Evolutionary conservation across 2,888 invertebrate genomes (phyloP).

Genomic region (Brassicogethes aeneus): DNA sequence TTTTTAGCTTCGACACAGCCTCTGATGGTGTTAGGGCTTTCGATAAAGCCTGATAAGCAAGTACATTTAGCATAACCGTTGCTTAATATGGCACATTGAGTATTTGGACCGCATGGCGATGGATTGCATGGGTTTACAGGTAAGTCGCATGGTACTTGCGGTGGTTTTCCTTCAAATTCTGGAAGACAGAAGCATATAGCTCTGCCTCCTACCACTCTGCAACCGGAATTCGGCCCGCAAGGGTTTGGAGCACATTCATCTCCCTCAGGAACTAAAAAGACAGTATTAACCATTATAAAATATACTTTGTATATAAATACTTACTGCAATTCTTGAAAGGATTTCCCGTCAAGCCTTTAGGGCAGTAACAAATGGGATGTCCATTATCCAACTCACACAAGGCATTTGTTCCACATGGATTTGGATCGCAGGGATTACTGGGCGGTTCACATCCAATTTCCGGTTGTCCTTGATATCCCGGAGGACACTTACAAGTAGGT

Average conservation of each 20-base stretch:
- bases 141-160: slow-evolving; percentile 57
- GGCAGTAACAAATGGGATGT: slow-evolving; percentile 82
- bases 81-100: slow-evolving; percentile 66
- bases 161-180: slow-evolving; percentile 80
- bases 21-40: slow-evolving; percentile 79
- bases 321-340: slow-evolving; percentile 85
- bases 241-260: slow-evolving; percentile 75
- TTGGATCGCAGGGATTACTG: slow-evolving; percentile 70
- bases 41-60: slow-evolving; percentile 71
- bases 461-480: slow-evolving; percentile 75
- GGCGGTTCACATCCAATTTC: slow-evolving; percentile 61
- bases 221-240: slow-evolving; percentile 77
- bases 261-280: slow-evolving; percentile 72
- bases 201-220: slow-evolving; percentile 62
- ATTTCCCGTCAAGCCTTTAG: slow-evolving; percentile 83
- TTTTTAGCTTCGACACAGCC: slow-evolving; percentile 74
- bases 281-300: slow-evolving; percentile 1
- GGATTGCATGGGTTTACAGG: slow-evolving; percentile 75
- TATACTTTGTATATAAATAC: slow-evolving; percentile 37
- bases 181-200: slow-evolving; percentile 83
- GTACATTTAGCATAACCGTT: slow-evolving; percentile 85
- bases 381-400: slow-evolving; percentile 77
- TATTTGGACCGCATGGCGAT: slow-evolving; percentile 82
- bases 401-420: slow-evolving; percentile 82
- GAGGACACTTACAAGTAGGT: slow-evolving; percentile 71